Base-by-base conservation (phyloP, 1,140 invertebrate species). In the Trichonephila inaurata region DNA sequence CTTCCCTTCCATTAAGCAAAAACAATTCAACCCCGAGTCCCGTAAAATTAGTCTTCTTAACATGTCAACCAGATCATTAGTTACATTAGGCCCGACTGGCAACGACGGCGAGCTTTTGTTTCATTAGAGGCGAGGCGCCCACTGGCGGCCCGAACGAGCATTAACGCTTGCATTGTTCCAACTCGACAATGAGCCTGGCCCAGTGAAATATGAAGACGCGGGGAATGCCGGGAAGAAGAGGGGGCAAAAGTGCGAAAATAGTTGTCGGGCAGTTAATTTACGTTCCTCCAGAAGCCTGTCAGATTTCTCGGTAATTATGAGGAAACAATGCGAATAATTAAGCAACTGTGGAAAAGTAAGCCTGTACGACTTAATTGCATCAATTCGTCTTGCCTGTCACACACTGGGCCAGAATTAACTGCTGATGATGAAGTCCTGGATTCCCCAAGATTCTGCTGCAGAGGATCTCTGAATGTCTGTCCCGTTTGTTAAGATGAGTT, bases 311-410 rank as follows among this genome's bases (percentile, higher is more conserved):
- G 86, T 92, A 92, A 92, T 92, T 92, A 85, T 19, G 60, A 60
- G 81, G 90, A 92, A 92, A 92, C 90, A 92, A 92, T 92, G 90
- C 90, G 81, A 92, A 92, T 92, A 92, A 92, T 92, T 92, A 92
- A 92, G 90, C 90, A 92, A 92, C 90, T 66, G 44, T 92, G 61
- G 58, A 85, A 61, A 61, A 85, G 83, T 85, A 61, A 61, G 72
- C 64, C 64, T 69, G 64, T 44, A 89, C 19, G 89, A 90, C 89
- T 90, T 92, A 92, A 92, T 92, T 92, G 90, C 90, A 58, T 85
- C 90, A 92, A 92, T 92, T 81, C 72, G 90, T 92, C 90, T 92
- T 61, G 83, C 51, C 83, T 85, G 83, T 85, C 83, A 85, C 2
- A 51, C 1, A 44, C 72, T 77, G 5, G 51, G 72, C 72, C 24